Evolutionary conservation across 2,113 vertebrate species (phyloP), one percentile per base, ranked within the genome.

Genomic region (Piprites chloris): DNA sequence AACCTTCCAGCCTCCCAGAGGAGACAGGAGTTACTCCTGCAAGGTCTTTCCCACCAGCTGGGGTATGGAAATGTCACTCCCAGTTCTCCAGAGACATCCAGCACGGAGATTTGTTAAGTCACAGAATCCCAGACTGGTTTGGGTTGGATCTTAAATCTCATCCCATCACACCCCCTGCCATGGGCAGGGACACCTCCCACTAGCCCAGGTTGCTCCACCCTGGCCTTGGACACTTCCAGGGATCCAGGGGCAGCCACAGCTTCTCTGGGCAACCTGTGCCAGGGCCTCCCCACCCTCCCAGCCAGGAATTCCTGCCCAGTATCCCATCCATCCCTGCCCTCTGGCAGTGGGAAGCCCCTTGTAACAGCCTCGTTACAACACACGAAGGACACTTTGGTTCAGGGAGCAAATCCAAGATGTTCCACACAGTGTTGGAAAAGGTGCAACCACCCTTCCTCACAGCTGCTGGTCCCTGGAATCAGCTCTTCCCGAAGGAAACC

Each of bases 301-400:
- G 35, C 6, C 10, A 39, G 26, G 59, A 27, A 62, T 62, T 62
- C 24, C 35, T 28, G 27, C 59, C 59, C 59, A 39, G 6, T 19
- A 39, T 41, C 59, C 59, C 37, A 41, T 5, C 37, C 9, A 28
- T 9, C 17, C 37, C 37, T 62, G 37, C 61, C 61, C 61, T 39
- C 56, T 35, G n/a, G n/a, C 33, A n/a, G 59, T 8, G 16, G 24
- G 35, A 39, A 39, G 59, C 6, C 26, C 59, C 35, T 61, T 37
- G 37, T 12, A 68, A 42, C 0, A 2, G 71, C 47, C 65, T 47
- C 9, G 1, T 33, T 56, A 56, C 53, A 56, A 1, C 67, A 27
- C 33, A 11, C 0, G 2, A 26, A 37, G 33, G 67, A n/a, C 0
- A 2, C 27, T 47, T 46, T 37, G 1, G 1, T 13, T 16, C n/a